phyloP scores from a whole-genome alignment of 2,888 invertebrate species.

The Torymus aiolomorphi region DNA sequence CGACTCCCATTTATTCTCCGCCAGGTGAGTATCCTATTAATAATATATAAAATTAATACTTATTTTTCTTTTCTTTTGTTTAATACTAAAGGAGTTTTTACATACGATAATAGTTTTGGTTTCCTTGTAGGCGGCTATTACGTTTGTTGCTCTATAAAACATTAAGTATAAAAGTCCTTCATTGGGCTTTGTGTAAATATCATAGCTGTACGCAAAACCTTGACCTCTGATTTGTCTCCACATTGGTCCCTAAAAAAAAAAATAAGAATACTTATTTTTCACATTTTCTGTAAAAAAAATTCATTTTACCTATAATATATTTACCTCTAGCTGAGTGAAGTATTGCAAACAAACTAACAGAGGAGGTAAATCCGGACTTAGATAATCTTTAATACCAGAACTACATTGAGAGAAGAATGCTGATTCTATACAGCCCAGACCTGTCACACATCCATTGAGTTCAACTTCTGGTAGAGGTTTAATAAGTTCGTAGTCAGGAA shows the following conservation, averaged over 20 bases:
- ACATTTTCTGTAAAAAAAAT: not conserved
- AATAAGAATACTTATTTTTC: slow-evolving; percentile 10
- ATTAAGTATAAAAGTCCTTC: slow-evolving; percentile 85
- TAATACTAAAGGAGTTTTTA: slow-evolving; percentile 41
- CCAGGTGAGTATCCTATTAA: slow-evolving; percentile 80
- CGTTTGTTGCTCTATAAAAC: slow-evolving; percentile 87
- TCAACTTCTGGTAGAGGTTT: slow-evolving; percentile 70
- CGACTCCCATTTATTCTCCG: slow-evolving; percentile 82
- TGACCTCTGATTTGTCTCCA: slow-evolving; percentile 92
- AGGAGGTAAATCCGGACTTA: slow-evolving; percentile 83
- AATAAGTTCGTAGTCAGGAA: slow-evolving; percentile 76
- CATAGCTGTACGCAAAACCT: slow-evolving; percentile 89
- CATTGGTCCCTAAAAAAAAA: slow-evolving; percentile 85
- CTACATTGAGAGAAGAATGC: slow-evolving; percentile 83
- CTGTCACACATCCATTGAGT: slow-evolving; percentile 82
- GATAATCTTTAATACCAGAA: slow-evolving; percentile 81
- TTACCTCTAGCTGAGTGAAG: slow-evolving; percentile 89
- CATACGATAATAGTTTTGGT: slow-evolving; percentile 84
- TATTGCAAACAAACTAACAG: slow-evolving; percentile 89
- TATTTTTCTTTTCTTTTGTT: slow-evolving; percentile 16
- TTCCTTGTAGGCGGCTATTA: slow-evolving; percentile 87
- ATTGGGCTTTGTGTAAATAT: slow-evolving; percentile 80
- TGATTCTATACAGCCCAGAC: slow-evolving; percentile 89
- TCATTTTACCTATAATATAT: slow-evolving; percentile 9
- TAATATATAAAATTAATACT: not conserved